These are phyloP conservation scores for Enhydra lutris DNA, from an alignment of 2,113 vertebrate genomes.

Conservation along the genomic window DNA sequence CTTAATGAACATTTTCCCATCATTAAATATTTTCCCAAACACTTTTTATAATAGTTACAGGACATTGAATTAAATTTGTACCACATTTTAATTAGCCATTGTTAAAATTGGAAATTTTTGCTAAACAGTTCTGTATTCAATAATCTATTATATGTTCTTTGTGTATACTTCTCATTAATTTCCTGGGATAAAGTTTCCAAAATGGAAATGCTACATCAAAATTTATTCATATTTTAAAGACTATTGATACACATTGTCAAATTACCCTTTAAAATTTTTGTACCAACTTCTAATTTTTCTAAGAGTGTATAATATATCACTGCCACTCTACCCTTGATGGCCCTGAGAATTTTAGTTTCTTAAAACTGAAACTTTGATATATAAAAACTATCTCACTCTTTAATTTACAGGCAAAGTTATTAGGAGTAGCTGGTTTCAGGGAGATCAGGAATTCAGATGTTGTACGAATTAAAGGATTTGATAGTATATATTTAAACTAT, in stretches of 20 bases:
- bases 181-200: background rate
- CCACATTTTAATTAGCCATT: background rate
- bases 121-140: background rate
- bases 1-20: background rate
- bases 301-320: background rate
- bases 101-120: background rate
- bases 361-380: background rate
- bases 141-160: background rate
- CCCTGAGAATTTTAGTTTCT: background rate
- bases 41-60: background rate
- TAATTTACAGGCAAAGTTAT: background rate
- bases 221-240: background rate
- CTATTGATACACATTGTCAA: background rate
- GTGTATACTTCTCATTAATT: background rate
- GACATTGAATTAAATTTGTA: background rate
- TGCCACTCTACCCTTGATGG: background rate
- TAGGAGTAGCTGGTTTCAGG: background rate
- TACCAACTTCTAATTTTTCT: conserved; percentile 4
- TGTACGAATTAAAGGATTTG: background rate
- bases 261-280: background rate
- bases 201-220: background rate
- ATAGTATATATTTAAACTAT: background rate
- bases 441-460: background rate
- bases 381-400: background rate
- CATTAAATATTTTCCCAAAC: background rate